Conservation (phyloP, 2,888 invertebrate genomes). For the Lysandra bellargus region DNA sequence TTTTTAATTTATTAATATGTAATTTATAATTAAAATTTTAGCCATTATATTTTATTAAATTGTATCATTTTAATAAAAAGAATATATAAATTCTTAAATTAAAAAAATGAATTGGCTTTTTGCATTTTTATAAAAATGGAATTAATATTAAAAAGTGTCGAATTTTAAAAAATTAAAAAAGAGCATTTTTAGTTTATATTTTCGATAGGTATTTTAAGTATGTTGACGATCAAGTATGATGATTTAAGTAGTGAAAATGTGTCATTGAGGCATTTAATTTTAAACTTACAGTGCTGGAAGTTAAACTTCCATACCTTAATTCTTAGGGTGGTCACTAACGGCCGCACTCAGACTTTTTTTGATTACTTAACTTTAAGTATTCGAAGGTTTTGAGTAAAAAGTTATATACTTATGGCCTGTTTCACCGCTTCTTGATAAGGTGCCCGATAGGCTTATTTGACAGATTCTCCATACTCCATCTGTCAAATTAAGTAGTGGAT, state of each 20-base stretch:
- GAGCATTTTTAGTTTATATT: neutral
- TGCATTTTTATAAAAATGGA: neutral
- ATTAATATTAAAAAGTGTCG: neutral
- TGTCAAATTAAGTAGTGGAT: too few species aligned
- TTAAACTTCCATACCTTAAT: neutral
- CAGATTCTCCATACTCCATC: too few species aligned
- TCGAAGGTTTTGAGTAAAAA: too few species aligned
- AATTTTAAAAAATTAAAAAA: neutral
- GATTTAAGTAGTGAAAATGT: neutral
- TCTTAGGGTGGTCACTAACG: neutral
- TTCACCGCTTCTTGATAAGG: too few species aligned
- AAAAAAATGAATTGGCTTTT: neutral
- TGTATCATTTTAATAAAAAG: neutral
- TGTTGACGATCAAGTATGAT: neutral
- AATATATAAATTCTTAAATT: neutral
- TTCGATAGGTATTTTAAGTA: neutral
- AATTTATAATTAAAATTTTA: too few species aligned
- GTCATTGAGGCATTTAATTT: constrained; percentile 15
- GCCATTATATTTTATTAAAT: too few species aligned
- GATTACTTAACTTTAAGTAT: too few species aligned
- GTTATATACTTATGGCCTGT: too few species aligned
- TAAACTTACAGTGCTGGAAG: neutral
- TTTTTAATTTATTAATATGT: too few species aligned
- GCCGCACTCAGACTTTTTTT: neutral
- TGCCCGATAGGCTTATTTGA: too few species aligned